Evolutionary conservation across 2,888 invertebrate genomes (phyloP).

Genomic region (Daptonema setosum): DNA sequence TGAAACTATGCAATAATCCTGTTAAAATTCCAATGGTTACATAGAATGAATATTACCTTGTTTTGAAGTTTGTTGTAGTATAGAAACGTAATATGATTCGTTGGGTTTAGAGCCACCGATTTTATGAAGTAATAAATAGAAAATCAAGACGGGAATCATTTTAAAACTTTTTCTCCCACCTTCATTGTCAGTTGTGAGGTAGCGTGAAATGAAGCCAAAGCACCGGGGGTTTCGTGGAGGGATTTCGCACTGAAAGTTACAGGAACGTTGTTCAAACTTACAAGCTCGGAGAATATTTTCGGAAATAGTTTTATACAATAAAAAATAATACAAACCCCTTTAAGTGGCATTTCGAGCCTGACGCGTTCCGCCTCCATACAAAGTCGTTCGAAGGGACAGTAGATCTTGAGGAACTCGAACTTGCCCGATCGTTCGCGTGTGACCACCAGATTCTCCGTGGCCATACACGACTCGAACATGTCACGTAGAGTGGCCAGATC

Average conservation of each 20-base stretch:
- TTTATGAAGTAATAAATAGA: too few relatives aligned
- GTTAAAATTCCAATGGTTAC: too few relatives aligned
- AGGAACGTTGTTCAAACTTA: too few relatives aligned
- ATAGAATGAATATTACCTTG: too few relatives aligned
- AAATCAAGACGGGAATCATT: too few relatives aligned
- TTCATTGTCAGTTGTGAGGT: not conserved
- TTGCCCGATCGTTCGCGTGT: conserved; percentile 14
- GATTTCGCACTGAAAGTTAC: not conserved
- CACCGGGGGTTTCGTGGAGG: not conserved
- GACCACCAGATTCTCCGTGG: conserved; percentile 17
- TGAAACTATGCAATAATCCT: conserved; percentile 4
- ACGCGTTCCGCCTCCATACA: conserved; percentile 27
- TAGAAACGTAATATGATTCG: too few relatives aligned
- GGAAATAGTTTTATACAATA: too few relatives aligned
- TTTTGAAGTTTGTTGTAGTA: too few relatives aligned
- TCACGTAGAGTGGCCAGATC: not conserved
- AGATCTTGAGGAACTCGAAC: conserved; percentile 16
- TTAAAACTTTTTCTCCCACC: not conserved
- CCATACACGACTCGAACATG: conserved; percentile 17
- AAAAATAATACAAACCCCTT: too few relatives aligned
- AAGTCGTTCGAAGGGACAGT: conserved; percentile 26
- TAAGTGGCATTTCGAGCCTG: conserved; percentile 27
- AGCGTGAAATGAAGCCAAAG: not conserved
- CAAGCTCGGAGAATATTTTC: too few relatives aligned
- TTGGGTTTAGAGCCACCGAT: too few relatives aligned